Evolutionary conservation across 2,888 invertebrate species (phyloP), one percentile per base, ranked within the genome.

Genomic region (Oxycera nigricornis): DNA sequence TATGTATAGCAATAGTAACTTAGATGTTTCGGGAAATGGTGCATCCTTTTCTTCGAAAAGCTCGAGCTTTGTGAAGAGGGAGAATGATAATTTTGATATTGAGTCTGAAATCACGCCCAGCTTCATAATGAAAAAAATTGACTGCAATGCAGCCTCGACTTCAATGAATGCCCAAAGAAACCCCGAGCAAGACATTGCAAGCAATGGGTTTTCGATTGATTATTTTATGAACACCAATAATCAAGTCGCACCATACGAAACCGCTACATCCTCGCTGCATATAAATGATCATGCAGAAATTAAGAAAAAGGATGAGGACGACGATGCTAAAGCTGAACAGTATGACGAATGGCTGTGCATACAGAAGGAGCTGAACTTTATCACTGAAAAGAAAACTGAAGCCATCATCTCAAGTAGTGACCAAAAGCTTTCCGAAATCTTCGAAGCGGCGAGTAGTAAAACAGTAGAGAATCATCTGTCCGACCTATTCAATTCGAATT

Each of bases 341-440:
- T 89, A 89, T 79, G 91, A 91, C 81, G 90, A 90, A 80, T 91
- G 91, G 90, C 86, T 90, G 50, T 90, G 90, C 77, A 89, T 91
- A 74, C 90, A 91, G 79, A 88, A 90, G 72, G 91, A 91, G 79
- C 83, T 91, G 2, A 90, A 87, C 79, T 77, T 88, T 41, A 86
- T 87, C 59, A 75, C 62, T 22, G 79, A 79, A 65, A 74, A 79
- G 76, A 79, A 78, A 78, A 67, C 77, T 3, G 75, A 74, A 2
- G 31, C 59, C n/a, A 70, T 22, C 20, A 30, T 68, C 20, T 17
- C 30, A 1, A 39, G 7, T 20, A 39, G 41, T 26, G 59, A 79
- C 65, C 82, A 79, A 50, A 80, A 81, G 74, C 77, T 84, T n/a
- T 80, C 81, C 0, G 86, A 85, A 74, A 80, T 85, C 46, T 85